These are phyloP conservation scores for Pachycephus smyrnensis DNA, from an alignment of 2,888 invertebrate genomes.

Conservation along the genomic window DNA sequence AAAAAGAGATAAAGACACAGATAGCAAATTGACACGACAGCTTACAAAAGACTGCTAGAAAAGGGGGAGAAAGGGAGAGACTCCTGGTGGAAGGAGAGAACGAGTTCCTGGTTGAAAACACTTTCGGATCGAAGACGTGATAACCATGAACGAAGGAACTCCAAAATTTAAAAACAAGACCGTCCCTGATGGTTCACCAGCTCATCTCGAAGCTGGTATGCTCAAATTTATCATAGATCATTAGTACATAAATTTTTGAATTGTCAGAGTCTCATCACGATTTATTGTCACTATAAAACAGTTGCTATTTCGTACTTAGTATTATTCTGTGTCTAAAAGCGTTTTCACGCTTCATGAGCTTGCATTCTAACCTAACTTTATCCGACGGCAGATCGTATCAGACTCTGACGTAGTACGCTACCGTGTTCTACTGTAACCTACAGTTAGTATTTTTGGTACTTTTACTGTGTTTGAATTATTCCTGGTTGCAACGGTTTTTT, in stretches of 20 bases:
- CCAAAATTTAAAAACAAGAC: constrained; percentile 49
- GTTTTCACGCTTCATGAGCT: neutral
- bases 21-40: neutral
- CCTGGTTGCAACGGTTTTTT: neutral
- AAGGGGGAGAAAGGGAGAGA: constrained; percentile 6
- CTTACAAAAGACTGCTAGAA: neutral
- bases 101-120: neutral
- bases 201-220: constrained; percentile 56
- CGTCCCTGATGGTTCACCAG: constrained; percentile 48
- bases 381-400: neutral
- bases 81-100: neutral
- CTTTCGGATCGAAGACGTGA: constrained; percentile 11
- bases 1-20: constrained; percentile 15
- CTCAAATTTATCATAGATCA: constrained; percentile 1
- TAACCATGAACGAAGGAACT: constrained; percentile 56
- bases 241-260: neutral
- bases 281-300: neutral
- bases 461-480: neutral
- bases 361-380: neutral
- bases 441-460: neutral
- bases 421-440: neutral
- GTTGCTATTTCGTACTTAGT: neutral
- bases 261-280: neutral
- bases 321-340: neutral
- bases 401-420: neutral